phyloP scores from a whole-genome alignment of 1,140 invertebrate genomes.

The Aphaenogaster rudis region DNA sequence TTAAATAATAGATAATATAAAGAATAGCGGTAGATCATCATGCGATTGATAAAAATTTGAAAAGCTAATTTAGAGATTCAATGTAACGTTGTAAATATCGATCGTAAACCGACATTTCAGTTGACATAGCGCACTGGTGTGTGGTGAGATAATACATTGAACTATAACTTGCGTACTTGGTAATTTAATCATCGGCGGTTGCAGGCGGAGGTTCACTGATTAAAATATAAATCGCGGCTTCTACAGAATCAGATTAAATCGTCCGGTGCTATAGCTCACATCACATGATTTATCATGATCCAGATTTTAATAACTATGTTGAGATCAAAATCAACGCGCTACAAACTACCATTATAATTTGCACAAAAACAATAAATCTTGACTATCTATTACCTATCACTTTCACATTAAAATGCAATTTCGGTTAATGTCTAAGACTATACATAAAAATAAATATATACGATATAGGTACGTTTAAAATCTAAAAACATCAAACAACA shows the following conservation, averaged over 20 bases:
- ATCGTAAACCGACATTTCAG: conserved; percentile 11
- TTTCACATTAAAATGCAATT: not conserved
- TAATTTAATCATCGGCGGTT: conserved; percentile 71
- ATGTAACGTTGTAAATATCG: not conserved
- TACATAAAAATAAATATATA: too few species aligned
- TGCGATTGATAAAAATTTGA: not conserved
- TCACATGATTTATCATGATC: conserved; percentile 52
- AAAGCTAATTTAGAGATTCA: not conserved
- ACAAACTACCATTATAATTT: conserved; percentile 25
- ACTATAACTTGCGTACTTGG: conserved; percentile 61
- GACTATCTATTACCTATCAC: not conserved
- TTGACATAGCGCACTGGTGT: conserved; percentile 57
- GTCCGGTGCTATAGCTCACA: conserved; percentile 50
- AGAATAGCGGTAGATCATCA: not conserved
- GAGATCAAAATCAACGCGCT: conserved; percentile 7
- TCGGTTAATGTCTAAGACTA: not conserved
- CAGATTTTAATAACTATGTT: conserved; percentile 52
- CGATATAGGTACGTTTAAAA: too few species aligned
- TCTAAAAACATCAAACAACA: not conserved
- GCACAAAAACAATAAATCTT: not conserved
- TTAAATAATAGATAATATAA: not conserved
- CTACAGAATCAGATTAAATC: conserved; percentile 74
- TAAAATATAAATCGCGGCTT: conserved; percentile 79
- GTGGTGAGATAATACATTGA: conserved; percentile 38
- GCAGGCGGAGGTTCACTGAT: conserved; percentile 70